phyloP scores from a whole-genome alignment of 2,888 invertebrate genomes.

The Drosophila subsilvestris region DNA sequence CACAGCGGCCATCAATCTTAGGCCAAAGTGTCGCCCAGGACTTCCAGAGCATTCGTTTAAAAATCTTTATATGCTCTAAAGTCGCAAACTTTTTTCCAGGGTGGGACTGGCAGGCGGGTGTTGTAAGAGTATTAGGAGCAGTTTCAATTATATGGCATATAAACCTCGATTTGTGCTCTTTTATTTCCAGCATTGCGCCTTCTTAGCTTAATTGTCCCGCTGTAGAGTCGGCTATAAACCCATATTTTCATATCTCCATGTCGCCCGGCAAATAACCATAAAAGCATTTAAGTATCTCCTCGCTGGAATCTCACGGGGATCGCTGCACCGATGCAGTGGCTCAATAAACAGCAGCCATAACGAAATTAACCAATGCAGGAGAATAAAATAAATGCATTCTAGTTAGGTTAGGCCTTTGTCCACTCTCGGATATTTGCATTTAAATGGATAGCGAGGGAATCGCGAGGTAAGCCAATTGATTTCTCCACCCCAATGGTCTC shows the following conservation, averaged over 20 bases:
- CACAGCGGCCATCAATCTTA: constrained; percentile 34
- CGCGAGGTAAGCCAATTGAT: neutral
- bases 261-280: constrained; percentile 37
- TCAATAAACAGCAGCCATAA: constrained; percentile 27
- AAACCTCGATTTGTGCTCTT: neutral
- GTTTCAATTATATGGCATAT: neutral
- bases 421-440: constrained; percentile 12
- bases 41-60: constrained; percentile 1
- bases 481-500: neutral
- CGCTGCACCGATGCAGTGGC: constrained; percentile 7
- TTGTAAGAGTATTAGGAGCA: constrained; percentile 1
- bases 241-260: constrained; percentile 58
- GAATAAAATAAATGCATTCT: constrained; percentile 26
- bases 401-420: neutral
- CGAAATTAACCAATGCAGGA: constrained; percentile 4
- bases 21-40: constrained; percentile 32
- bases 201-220: constrained; percentile 21
- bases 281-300: constrained; percentile 20
- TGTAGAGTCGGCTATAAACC: constrained; percentile 45
- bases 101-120: neutral
- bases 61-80: neutral
- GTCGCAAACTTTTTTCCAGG: neutral
- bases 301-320: neutral
- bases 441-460: constrained; percentile 15
- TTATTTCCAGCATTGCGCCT: constrained; percentile 6